Evolutionary conservation across 2,113 vertebrate genomes (phyloP), one percentile per base, ranked within the genome.

Genomic region (Nothocercus julius): DNA sequence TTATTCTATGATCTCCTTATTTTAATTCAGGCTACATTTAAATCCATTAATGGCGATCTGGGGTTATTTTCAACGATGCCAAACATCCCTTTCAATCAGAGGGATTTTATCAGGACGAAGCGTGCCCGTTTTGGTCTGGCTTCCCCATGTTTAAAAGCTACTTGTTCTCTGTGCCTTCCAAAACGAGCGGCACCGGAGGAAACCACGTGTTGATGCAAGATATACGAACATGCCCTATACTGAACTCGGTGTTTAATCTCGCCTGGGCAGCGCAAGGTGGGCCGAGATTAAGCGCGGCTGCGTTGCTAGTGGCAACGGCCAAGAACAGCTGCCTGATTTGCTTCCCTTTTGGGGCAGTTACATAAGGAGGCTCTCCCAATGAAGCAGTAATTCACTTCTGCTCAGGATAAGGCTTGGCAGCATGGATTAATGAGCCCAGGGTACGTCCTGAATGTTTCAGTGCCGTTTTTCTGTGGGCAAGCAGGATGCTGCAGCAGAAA

Each of bases 241-340:
- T 38, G 32, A 85, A 81, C 88, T 87, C 5, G 79, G 73, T 74
- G 64, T 85, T 93, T 85, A 47, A 87, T 74, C 53, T 36, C 1
- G 66, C 88, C 91, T 40, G 73, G 63, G 56, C 38, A 84, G 66
- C 44, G 54, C 53, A 93, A 66, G 11, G 93, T 58, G 59, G 82
- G 94, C 66, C 79, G 88, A 62, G 92, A 92, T 92, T 89, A 91
- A 63, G 62, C 86, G 76, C 85, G 82, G 88, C 76, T 82, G 40
- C 66, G 92, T 95, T 96, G 94, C 93, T 93, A 84, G 79, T 53
- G 62, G 94, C 87, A 90, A 94, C 93, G 22, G 3, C 53, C 73
- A 62, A 81, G 79, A 82, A 64, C 64, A 47, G 61, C 56, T 34
- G 64, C 5, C 7, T 36, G 32, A 28, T 32, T 91, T 94, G 40